A percentile compares a stretch with the other conserved stretches of the same genome.
These are phyloP conservation scores for Orthosia gracilis DNA, from an alignment of 2,888 invertebrate species.

Conservation along the genomic window DNA sequence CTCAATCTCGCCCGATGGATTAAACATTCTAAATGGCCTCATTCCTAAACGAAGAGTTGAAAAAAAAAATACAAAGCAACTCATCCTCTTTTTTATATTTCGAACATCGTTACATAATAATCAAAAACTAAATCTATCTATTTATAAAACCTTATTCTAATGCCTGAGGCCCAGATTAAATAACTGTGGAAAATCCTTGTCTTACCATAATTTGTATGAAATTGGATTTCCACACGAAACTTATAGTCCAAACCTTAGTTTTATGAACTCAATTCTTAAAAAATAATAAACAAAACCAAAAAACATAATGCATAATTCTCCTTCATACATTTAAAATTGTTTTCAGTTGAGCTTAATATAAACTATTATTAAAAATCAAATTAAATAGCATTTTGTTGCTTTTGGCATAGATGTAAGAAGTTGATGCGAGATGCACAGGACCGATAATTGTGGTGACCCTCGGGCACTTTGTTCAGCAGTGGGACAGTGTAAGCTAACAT, in stretches of 20 bases:
- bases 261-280: constrained; percentile 32
- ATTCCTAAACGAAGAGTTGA: neutral
- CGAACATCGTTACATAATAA: constrained; percentile 18
- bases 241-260: neutral
- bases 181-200: neutral
- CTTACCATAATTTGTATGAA: neutral
- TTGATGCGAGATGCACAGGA: too few species aligned
- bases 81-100: constrained; percentile 25
- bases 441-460: too few species aligned
- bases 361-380: neutral
- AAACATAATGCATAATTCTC: constrained; percentile 15
- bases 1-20: too few species aligned
- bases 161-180: constrained; percentile 1
- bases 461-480: too few species aligned
- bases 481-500: too few species aligned
- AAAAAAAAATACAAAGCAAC: neutral
- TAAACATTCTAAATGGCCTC: too few species aligned
- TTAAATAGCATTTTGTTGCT: too few species aligned
- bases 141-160: constrained; percentile 35
- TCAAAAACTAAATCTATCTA: constrained; percentile 25
- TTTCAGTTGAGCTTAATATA: neutral
- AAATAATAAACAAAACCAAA: constrained; percentile 31
- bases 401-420: too few species aligned
- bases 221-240: neutral
- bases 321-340: neutral